Conservation (phyloP, 2,888 invertebrate species). For the Drepanosiphum platanoidis region DNA sequence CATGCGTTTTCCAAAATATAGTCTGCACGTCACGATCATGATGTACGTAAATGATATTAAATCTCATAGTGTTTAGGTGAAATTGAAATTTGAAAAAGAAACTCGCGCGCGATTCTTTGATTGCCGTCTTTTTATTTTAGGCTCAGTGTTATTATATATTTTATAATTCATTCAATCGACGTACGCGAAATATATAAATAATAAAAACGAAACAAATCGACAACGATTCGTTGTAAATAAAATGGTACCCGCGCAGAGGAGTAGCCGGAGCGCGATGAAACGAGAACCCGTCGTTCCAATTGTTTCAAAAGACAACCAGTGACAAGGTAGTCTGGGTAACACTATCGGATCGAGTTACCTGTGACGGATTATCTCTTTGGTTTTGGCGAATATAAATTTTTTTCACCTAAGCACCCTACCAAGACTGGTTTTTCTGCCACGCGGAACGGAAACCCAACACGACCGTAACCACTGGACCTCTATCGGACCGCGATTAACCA, state of each 20-base stretch:
- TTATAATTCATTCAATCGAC: not conserved
- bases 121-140: too few species aligned
- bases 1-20: too few species aligned
- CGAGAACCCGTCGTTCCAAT: constrained; percentile 60
- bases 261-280: constrained; percentile 48
- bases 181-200: not conserved
- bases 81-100: too few species aligned
- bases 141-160: not conserved
- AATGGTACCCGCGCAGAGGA: not conserved
- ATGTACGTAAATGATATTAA: too few species aligned
- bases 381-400: constrained; percentile 58
- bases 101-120: too few species aligned
- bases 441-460: constrained; percentile 62
- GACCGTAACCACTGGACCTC: constrained; percentile 55
- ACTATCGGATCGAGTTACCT: constrained; percentile 60
- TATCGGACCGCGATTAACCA: constrained; percentile 60
- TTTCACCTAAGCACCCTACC: constrained; percentile 38
- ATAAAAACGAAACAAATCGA: constrained; percentile 16
- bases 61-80: too few species aligned
- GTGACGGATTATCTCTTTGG: constrained; percentile 62
- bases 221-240: constrained; percentile 24
- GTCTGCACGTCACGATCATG: too few species aligned
- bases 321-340: constrained; percentile 60
- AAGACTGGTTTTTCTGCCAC: constrained; percentile 60
- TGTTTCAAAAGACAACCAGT: constrained; percentile 56